phyloP scores from a whole-genome alignment of 2,888 invertebrate species.

The Stegophylla sp. region DNA sequence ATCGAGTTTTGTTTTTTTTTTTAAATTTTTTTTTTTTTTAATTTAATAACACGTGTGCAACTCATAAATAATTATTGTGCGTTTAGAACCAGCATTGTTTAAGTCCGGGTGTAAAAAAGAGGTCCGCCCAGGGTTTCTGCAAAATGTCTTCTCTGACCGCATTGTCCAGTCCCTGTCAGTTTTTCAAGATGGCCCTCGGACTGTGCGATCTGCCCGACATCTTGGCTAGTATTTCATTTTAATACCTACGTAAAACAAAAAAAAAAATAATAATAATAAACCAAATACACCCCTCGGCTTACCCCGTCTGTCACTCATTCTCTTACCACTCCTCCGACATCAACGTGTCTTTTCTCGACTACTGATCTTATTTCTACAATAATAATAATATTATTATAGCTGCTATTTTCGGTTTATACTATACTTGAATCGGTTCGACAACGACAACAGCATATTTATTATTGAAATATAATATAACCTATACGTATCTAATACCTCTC shows the following conservation, averaged over 20 bases:
- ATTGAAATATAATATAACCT: too few species aligned
- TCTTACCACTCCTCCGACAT: neutral
- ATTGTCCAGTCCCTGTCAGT: slow-evolving; percentile 53
- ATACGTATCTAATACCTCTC: too few species aligned
- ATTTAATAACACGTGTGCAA: slow-evolving; percentile 48
- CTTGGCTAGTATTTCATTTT: slow-evolving; percentile 56
- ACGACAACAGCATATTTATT: too few species aligned
- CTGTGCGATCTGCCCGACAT: slow-evolving; percentile 56
- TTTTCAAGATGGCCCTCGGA: slow-evolving; percentile 57
- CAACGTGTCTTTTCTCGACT: slow-evolving; percentile 9
- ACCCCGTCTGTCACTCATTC: neutral
- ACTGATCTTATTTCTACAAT: slow-evolving; percentile 15
- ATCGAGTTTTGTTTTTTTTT: too few species aligned
- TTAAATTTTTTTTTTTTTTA: too few species aligned
- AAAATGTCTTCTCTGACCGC: slow-evolving; percentile 58
- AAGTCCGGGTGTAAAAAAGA: slow-evolving; percentile 53
- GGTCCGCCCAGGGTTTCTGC: slow-evolving; percentile 52
- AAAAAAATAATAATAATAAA: neutral
- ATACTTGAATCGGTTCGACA: too few species aligned
- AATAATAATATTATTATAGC: neutral
- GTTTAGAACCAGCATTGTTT: slow-evolving; percentile 55
- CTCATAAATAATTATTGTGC: slow-evolving; percentile 45
- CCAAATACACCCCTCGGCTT: neutral
- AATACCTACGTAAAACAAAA: neutral
- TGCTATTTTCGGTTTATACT: too few species aligned